Conservation (phyloP, 92 coral and sea anemone genomes). For the Actinernus sp. region DNA sequence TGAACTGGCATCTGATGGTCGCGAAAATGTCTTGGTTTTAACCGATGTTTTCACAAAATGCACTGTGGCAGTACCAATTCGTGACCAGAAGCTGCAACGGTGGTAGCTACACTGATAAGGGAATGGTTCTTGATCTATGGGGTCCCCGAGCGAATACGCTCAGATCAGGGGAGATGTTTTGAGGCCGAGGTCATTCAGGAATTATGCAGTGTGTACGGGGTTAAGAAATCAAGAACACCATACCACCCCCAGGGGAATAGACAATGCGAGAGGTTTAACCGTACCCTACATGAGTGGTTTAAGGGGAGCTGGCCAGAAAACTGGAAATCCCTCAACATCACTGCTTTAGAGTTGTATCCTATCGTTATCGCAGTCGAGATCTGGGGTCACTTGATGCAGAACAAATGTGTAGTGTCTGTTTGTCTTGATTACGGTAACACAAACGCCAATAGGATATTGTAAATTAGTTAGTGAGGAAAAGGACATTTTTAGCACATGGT, state of each 20-base stretch:
- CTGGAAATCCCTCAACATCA: constrained; percentile 31
- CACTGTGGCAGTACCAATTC: constrained; percentile 46
- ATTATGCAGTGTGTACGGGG: constrained; percentile 61
- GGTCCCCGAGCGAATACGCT: constrained; percentile 66
- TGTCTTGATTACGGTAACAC: too few species aligned
- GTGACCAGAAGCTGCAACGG: constrained; percentile 63
- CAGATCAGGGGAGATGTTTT: constrained; percentile 68
- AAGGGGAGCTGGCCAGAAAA: constrained; percentile 66
- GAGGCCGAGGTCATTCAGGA: constrained; percentile 59
- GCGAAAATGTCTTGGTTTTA: constrained; percentile 57
- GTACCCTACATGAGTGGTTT: constrained; percentile 64
- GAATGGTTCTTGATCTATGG: too few species aligned
- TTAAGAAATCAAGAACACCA: constrained; percentile 69
- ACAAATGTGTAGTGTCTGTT: constrained; percentile 20
- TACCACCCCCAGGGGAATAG: constrained; percentile 72
- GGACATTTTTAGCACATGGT: too few species aligned
- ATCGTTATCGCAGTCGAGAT: constrained; percentile 23
- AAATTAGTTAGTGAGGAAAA: too few species aligned
- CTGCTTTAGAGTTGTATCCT: constrained; percentile 35
- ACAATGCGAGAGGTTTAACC: too few species aligned
- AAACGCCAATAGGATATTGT: too few species aligned
- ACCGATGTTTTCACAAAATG: constrained; percentile 69
- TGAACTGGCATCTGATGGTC: constrained; percentile 62
- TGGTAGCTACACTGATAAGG: constrained; percentile 38
- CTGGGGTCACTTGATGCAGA: constrained; percentile 37